These are phyloP conservation scores for Paedocypris sp. DNA, from an alignment of 2,113 vertebrate genomes.

Conservation along the genomic window DNA sequence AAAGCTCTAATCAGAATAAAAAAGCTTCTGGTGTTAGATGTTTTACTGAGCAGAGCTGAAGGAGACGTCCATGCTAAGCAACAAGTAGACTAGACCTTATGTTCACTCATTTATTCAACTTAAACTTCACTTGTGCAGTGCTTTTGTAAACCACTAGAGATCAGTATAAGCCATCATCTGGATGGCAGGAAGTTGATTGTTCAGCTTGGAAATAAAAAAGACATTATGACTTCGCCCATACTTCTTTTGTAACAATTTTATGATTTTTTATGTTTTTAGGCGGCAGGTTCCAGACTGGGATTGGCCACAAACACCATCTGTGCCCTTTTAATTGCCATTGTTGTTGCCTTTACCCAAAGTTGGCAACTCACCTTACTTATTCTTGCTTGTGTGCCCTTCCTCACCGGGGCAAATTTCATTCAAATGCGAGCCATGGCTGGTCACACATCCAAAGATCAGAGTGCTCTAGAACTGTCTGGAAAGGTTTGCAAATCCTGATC, in stretches of 20 bases:
- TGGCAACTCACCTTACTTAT: constrained; percentile 65
- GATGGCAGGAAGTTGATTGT: too few relatives aligned
- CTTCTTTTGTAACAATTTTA: constrained; percentile 2
- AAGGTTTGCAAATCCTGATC: constrained; percentile 47
- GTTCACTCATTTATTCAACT: too few relatives aligned
- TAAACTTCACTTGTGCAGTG: too few relatives aligned
- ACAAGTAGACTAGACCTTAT: too few relatives aligned
- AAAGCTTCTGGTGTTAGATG: too few relatives aligned
- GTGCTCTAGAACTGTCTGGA: constrained; percentile 59
- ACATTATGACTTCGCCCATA: too few relatives aligned
- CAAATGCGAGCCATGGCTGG: constrained; percentile 50
- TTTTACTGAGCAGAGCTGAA: too few relatives aligned
- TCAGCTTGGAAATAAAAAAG: too few relatives aligned
- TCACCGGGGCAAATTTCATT: constrained; percentile 52
- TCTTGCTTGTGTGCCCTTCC: constrained; percentile 54
- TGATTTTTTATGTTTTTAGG: constrained; percentile 38
- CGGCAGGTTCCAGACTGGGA: constrained; percentile 51
- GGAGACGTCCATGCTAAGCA: too few relatives aligned
- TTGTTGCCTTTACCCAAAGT: constrained; percentile 54
- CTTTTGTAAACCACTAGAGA: too few relatives aligned
- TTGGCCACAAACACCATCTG: constrained; percentile 44
- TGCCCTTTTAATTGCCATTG: constrained; percentile 34
- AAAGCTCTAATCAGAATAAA: too few relatives aligned
- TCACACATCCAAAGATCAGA: constrained; percentile 59
- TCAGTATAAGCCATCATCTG: too few relatives aligned